Base-by-base conservation (phyloP, 2,888 invertebrate genomes). In the Acheta domesticus region DNA sequence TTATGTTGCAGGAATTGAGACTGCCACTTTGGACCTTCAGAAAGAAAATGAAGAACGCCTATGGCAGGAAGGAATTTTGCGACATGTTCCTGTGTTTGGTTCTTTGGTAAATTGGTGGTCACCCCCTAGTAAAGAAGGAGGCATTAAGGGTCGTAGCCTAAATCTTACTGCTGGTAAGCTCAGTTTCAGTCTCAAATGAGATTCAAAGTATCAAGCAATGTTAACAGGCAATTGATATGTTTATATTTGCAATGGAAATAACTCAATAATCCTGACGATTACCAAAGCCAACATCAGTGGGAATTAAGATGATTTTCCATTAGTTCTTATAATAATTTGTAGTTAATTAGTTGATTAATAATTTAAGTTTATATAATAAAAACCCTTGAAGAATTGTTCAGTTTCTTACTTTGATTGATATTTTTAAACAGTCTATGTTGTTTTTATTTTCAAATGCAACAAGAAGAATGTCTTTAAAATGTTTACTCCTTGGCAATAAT, bases 51-150 rank as follows among this genome's bases (percentile, higher is more conserved):
- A 96, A 79, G 94, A 96, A 85, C 93, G 95, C 83, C 88, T 97
- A 16, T 95, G 96, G 94, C 96, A 97, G 86, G 98, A 98, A 87
- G 98, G 98, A 1, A 92, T 98, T 80, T 89, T 99, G 82, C 90
- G 98, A 23, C 96, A 97, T 83, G 96, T 98, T 83, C 98, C 98
- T 0, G 94, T 98, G 3, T 96, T 99, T 80, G 96, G 98, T 0
- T 93, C 95, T 36, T 92, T 99, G 80, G 93, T 98, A 78, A 96
- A 97, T 88, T 99, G 98, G 98, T 97, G 96, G 95, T 94, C 96
- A 77, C 98, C 98, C 12, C 91, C 94, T 8, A 88, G 91, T 48
- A 94, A 93, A 85, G 93, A 94, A 83, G 89, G 92, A 12, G 94
- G 92, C 83, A 94, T 93, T 83, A 93, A 91, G 86, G 98, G 95